Percentiles rank a stretch among this genome's conserved stretches.
Evolutionary conservation across 2,113 vertebrate genomes (phyloP).

Genomic region (Aegotheles bennettii): DNA sequence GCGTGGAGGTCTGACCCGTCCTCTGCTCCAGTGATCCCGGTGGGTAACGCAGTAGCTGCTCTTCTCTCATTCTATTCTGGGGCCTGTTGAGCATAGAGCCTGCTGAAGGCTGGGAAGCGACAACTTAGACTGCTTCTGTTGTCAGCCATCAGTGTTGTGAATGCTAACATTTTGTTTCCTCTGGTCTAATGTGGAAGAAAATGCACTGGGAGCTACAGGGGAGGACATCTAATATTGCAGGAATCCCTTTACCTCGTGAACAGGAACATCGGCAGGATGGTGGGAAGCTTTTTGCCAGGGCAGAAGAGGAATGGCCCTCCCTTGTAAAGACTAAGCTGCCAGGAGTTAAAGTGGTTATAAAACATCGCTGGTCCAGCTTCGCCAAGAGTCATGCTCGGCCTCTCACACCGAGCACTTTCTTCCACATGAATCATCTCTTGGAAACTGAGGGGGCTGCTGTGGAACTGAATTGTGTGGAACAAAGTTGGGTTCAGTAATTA

Average conservation of each 20-base stretch:
- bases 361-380: neutral
- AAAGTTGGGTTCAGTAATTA: constrained; percentile 5
- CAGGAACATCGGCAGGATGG: neutral
- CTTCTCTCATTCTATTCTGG: neutral
- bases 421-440: neutral
- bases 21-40: neutral
- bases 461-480: neutral
- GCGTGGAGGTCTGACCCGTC: rapidly evolving
- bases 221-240: neutral
- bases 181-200: neutral
- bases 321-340: neutral
- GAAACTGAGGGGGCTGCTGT: neutral
- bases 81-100: neutral
- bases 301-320: neutral
- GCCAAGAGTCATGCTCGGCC: neutral
- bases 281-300: neutral
- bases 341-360: neutral
- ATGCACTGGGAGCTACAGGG: neutral
- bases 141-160: neutral
- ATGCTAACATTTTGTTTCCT: neutral
- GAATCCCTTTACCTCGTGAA: neutral
- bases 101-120: neutral
- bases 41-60: neutral
- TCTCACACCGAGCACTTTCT: neutral
- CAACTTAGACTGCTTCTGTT: neutral